Percentiles rank a stretch among this genome's conserved stretches.
These are phyloP conservation scores for Myotis vivesi DNA, from an alignment of 2,797 vertebrate genomes.

Conservation along the genomic window DNA sequence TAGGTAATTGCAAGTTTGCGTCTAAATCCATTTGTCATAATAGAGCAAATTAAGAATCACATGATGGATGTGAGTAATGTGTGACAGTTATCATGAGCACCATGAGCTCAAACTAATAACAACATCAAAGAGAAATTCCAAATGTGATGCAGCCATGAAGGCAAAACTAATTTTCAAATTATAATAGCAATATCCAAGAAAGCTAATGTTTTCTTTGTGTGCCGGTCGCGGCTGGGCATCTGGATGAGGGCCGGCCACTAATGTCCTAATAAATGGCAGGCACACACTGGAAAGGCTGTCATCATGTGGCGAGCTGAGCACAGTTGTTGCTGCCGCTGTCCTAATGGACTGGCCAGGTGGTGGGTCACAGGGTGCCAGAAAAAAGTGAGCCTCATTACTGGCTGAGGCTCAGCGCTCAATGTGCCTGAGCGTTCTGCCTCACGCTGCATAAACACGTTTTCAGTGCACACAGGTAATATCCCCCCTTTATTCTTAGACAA, in stretches of 20 bases:
- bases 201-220: conserved; percentile 59
- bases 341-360: neutral
- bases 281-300: conserved; percentile 41
- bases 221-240: conserved; percentile 52
- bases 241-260: conserved; percentile 49
- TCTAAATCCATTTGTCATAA: conserved; percentile 77
- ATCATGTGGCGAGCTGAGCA: neutral
- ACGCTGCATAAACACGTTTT: neutral
- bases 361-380: neutral
- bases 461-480: neutral
- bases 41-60: conserved; percentile 74
- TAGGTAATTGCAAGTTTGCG: conserved; percentile 74
- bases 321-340: neutral
- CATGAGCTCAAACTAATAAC: conserved; percentile 66
- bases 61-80: conserved; percentile 66
- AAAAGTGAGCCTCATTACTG: conserved; percentile 28
- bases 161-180: conserved; percentile 70
- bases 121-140: conserved; percentile 73
- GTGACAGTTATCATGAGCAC: conserved; percentile 66
- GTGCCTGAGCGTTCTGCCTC: neutral
- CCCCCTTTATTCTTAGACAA: neutral
- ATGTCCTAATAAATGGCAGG: conserved; percentile 61
- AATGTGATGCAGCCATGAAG: conserved; percentile 64
- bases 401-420: neutral
- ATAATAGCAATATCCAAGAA: conserved; percentile 68